Conservation (phyloP, 53 echinoderm and acorn worm genomes). For the Astropecten irregularis region DNA sequence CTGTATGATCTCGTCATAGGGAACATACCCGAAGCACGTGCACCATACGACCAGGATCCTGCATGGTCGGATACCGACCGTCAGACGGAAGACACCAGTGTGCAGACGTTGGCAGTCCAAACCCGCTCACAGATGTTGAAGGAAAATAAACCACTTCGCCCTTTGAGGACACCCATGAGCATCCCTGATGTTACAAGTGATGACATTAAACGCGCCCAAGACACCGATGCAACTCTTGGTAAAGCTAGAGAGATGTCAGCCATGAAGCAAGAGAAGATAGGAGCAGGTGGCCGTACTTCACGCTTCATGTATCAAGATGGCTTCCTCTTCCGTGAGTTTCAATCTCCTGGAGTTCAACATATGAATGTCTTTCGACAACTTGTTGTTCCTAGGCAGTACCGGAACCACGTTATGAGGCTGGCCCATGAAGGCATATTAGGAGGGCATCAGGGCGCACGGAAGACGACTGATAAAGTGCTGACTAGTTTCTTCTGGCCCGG, state of each 20-base stretch:
- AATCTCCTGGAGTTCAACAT: conserved; percentile 18
- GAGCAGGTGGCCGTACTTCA: background rate
- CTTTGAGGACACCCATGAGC: background rate
- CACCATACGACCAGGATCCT: conserved; percentile 17
- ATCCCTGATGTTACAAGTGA: background rate
- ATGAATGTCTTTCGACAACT: too few species aligned
- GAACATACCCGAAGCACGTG: background rate
- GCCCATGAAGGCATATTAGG: conserved; percentile 61
- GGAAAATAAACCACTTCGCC: background rate
- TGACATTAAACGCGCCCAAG: background rate
- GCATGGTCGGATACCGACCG: background rate
- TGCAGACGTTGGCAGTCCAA: background rate
- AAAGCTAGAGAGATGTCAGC: background rate
- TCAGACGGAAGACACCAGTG: background rate
- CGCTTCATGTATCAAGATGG: conserved; percentile 7
- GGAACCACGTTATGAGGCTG: conserved; percentile 23
- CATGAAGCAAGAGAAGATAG: background rate
- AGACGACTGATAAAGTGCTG: conserved; percentile 43
- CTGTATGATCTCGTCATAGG: conserved; percentile 11
- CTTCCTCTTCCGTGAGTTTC: conserved; percentile 27
- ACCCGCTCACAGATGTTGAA: background rate
- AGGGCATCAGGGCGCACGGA: conserved; percentile 43
- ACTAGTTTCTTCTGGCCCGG: conserved; percentile 51
- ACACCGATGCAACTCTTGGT: background rate
- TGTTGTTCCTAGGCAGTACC: conserved; percentile 38